Evolutionary conservation across 2,113 vertebrate species (phyloP).

Genomic region (Heloderma charlesbogerti): DNA sequence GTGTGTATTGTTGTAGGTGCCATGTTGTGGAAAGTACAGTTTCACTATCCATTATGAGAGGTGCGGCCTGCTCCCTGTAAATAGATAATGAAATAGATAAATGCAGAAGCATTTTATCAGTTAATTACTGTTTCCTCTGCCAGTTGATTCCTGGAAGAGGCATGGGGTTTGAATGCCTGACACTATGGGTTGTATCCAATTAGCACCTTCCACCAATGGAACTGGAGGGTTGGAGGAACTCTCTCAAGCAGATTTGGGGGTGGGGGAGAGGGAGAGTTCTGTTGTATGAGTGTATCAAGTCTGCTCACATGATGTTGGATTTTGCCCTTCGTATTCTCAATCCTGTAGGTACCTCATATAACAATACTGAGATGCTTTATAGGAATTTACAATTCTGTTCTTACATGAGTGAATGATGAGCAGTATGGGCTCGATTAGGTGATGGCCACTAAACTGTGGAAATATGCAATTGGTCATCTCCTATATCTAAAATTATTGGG

Average conservation of each 20-base stretch:
- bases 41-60: background rate
- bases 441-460: background rate
- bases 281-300: background rate
- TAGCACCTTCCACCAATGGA: background rate
- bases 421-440: background rate
- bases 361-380: rapidly evolving
- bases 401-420: rapidly evolving
- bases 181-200: background rate
- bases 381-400: background rate
- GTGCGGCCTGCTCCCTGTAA: conserved; percentile 28
- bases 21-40: background rate
- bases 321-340: rapidly evolving
- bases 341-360: background rate
- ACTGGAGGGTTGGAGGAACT: background rate
- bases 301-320: background rate
- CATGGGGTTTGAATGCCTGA: rapidly evolving
- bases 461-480: conserved; percentile 18
- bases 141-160: background rate
- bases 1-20: background rate
- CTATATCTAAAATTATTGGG: background rate
- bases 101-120: background rate
- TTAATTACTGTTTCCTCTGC: rapidly evolving
- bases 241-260: background rate
- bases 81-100: background rate
- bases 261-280: background rate